phyloP scores from a whole-genome alignment of 92 coral and sea anemone genomes.

The Actinernus sp. region DNA sequence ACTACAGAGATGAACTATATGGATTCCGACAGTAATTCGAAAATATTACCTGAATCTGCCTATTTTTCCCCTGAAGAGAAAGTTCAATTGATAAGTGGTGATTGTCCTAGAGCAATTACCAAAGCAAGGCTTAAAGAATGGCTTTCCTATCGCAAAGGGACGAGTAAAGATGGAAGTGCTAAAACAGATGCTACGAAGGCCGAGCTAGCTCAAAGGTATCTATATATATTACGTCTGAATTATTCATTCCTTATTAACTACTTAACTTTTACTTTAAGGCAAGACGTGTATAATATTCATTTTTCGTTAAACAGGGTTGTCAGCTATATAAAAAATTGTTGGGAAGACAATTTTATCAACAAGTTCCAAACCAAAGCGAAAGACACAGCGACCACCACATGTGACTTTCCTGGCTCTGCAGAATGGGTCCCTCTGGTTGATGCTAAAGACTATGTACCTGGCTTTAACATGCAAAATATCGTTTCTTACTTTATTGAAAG shows the following conservation, averaged over 20 bases:
- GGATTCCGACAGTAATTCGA: slow-evolving; percentile 2
- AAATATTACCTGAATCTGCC: slow-evolving; percentile 23
- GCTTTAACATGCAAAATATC: slow-evolving; percentile 61
- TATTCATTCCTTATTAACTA: neutral
- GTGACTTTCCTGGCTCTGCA: slow-evolving; percentile 51
- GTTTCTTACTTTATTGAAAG: slow-evolving; percentile 63
- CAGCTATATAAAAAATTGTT: slow-evolving; percentile 55
- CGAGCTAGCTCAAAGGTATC: slow-evolving; percentile 50
- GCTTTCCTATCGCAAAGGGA: slow-evolving; percentile 52
- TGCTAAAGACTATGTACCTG: slow-evolving; percentile 39
- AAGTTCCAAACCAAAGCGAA: slow-evolving; percentile 28
- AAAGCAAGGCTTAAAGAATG: slow-evolving; percentile 58
- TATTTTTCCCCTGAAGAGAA: slow-evolving; percentile 51
- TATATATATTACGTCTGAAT: neutral
- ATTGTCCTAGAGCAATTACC: slow-evolving; percentile 41
- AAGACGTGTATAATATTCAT: neutral
- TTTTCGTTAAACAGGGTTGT: slow-evolving; percentile 28
- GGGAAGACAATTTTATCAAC: slow-evolving; percentile 52
- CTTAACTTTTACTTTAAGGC: neutral
- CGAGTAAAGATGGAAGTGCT: slow-evolving; percentile 65
- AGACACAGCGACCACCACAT: slow-evolving; percentile 28
- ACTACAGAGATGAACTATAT: slow-evolving; percentile 12
- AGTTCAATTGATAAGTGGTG: slow-evolving; percentile 44
- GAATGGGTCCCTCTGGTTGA: slow-evolving; percentile 54
- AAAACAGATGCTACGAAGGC: slow-evolving; percentile 48